phyloP scores from a whole-genome alignment of 1,140 invertebrate genomes.

The Harlomillsia oculata region DNA sequence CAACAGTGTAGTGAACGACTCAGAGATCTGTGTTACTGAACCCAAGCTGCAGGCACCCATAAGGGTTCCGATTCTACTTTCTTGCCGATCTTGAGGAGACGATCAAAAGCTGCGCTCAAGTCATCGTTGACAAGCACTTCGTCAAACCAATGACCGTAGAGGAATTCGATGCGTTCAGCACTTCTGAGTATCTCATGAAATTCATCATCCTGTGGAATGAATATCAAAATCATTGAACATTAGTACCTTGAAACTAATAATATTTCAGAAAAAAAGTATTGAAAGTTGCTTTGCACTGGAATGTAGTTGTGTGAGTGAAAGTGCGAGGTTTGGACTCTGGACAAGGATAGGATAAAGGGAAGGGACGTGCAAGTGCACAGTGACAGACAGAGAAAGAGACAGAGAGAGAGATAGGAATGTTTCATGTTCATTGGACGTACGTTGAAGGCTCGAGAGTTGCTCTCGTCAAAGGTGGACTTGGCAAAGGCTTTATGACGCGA shows the following conservation, averaged over 20 bases:
- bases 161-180: constrained; percentile 79
- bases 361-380: no score
- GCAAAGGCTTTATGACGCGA: constrained; percentile 69
- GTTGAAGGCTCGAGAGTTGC: constrained; percentile 77
- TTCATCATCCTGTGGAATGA: constrained; percentile 89
- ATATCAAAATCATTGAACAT: no score
- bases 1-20: not conserved
- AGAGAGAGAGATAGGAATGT: no score
- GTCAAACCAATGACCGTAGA: constrained; percentile 92
- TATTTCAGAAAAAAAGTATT: no score
- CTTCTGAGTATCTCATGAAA: constrained; percentile 80
- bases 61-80: constrained; percentile 83
- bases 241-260: no score
- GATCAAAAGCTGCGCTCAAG: constrained; percentile 72
- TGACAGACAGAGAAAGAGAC: no score
- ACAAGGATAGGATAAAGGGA: no score
- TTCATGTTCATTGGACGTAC: constrained; percentile 49
- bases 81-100: constrained; percentile 69
- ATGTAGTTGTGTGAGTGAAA: no score
- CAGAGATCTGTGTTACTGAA: no score
- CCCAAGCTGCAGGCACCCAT: constrained; percentile 93
- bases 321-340: no score
- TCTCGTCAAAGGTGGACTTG: constrained; percentile 80
- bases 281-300: no score
- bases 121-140: constrained; percentile 72